Base-by-base conservation (phyloP, 2,113 vertebrate species). In the Muntiacus muntjak region DNA sequence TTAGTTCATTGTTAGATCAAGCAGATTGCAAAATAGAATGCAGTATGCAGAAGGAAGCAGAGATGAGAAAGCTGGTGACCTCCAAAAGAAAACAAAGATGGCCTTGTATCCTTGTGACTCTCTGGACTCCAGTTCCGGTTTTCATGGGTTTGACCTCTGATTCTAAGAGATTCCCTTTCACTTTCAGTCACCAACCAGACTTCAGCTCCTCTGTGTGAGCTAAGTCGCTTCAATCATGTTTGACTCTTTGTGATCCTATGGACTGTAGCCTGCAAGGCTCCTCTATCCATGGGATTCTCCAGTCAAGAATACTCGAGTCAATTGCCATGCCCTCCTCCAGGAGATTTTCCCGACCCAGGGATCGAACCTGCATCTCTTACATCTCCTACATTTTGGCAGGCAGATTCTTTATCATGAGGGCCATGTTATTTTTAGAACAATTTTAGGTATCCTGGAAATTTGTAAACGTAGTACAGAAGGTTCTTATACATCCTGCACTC, bases 401-500 rank as follows among this genome's bases (percentile, higher is more conserved):
- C 71, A 43, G 71, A 25, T 74, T 43, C 5, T 43, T 74, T 40
- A 74, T 43, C 71, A 74, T 23, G 13, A 74, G 71, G 36, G 25
- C 21, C 71, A 43, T 74, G 71, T 52, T 50, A 26, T 50, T 81
- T 87, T 91, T 74, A 52, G 28, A 58, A 67, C n/a, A 90, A 17
- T 60, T 96, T 43, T 74, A 84, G 14, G 79, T 64, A 33, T 57
- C 74, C 9, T 50, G 3, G 85, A 93, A 82, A 86, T 81, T 11
- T 60, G 8, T 52, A 13, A 84, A 84, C 7, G 6, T 57, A 74
- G 9, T 33, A 94, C 0, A 54, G 6, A 83, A 3, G 19, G 6
- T 87, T 76, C 28, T 19, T 28, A 7, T 50, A 55, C 52, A 88
- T 55, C 14, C 4, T 52, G n/a, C 1, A 74, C 15, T 28, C 87